Conservation (phyloP, 2,797 vertebrate species). For the Eidolon dupreanum region DNA sequence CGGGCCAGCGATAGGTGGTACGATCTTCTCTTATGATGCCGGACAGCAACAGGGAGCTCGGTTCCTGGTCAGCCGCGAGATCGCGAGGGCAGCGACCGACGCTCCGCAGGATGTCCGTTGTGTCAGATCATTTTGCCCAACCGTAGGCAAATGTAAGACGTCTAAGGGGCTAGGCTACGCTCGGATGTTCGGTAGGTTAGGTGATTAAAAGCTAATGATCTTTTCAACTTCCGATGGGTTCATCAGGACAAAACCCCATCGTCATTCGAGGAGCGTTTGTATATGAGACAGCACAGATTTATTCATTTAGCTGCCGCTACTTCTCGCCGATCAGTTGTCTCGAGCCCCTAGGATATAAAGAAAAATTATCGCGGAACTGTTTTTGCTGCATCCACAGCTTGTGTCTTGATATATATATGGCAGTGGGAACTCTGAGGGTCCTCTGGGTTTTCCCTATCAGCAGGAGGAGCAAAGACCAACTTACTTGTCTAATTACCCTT, state of each 20-base stretch:
- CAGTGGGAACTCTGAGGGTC: not conserved
- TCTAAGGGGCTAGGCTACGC: not conserved
- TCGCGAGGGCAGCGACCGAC: accelerated
- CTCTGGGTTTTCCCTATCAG: constrained; percentile 24
- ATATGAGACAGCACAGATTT: not conserved
- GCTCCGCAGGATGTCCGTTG: no score
- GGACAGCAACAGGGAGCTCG: no score
- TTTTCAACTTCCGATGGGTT: not conserved
- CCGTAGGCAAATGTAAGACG: no score
- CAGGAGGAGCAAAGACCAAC: not conserved
- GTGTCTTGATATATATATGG: not conserved
- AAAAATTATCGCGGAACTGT: constrained; percentile 27
- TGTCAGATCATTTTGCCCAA: not conserved
- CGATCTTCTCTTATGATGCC: not conserved
- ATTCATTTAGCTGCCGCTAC: not conserved
- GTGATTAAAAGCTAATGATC: not conserved
- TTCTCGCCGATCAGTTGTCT: not conserved
- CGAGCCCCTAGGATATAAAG: not conserved
- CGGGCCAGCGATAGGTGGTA: accelerated
- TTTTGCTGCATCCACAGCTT: not conserved
- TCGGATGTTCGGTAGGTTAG: not conserved
- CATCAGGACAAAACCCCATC: no score
- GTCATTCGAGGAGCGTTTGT: not conserved
- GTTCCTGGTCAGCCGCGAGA: accelerated
- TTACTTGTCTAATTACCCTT: constrained; percentile 54